Evolutionary conservation across 2,113 vertebrate genomes (phyloP), one percentile per base, ranked within the genome.

Genomic region (Cynocephalus volans): DNA sequence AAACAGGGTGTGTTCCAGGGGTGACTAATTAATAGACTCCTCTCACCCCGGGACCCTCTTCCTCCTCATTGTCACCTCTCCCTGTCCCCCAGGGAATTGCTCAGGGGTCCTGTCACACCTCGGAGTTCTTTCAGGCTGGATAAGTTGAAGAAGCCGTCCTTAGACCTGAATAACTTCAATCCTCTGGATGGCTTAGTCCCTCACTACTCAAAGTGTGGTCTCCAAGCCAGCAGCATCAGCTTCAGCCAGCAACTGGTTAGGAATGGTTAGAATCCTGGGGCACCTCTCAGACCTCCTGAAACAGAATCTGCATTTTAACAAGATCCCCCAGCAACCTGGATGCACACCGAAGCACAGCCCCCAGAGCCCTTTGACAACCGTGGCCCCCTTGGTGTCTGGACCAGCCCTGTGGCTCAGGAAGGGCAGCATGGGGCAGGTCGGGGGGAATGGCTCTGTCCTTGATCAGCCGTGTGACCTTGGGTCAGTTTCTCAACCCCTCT

Each of bases 201-300:
- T 41, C 7, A 1, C 10, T 45, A 1, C 62, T 86, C 26, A 0
- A 1, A 54, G 8, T 2, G 17, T 50, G 48, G 36, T 31, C 4
- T 26, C 41, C 9, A 28, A 3, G 23, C 24, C 24, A 26, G 33
- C 45, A 33, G 33, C 0, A 1, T 21, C 24, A 18, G 64, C 41
- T 36, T 62, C 28, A 8, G 24, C 48, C 12, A n/a, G 82, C 41
- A 65, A 56, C 41, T 8, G 50, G 52, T 56, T 23, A 64, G 76
- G 56, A 21, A 8, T 5, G 58, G 11, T n/a, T 54, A 45, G 45
- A 62, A 80, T 36, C 7, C 77, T 56, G 15, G 54, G 60, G 10
- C 31, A 33, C 28, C 50, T 52, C 18, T 9, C 28, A 31, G 31
- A 8, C 15, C 28, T 8, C 50, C 48, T 54, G 50, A 54, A 52